Base-by-base conservation (phyloP, 92 coral and sea anemone genomes). In the Pocillopora grandis region DNA sequence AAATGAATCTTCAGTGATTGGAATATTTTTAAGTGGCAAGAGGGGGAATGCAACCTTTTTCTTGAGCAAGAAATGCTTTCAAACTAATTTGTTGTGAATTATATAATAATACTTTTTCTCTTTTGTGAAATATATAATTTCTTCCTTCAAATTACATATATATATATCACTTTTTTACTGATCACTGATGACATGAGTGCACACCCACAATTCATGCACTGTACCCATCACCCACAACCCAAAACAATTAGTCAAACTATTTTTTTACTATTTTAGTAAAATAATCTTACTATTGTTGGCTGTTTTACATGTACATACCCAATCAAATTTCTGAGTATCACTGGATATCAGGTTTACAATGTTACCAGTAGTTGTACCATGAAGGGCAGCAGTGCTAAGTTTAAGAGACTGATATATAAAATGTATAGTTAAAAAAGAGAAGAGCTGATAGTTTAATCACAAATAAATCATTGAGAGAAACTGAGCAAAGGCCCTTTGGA, bases 251-350 rank as follows among this genome's bases (percentile, higher is more conserved):
- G 52, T 42, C 52, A 42, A 33, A 65, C 80, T 58, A 58, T 27
- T 23, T 23, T 23, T 23, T 23, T 23, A 23, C 27, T 23, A 23
- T 23, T 23, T 23, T 23, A 23, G 31, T n/a, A 21, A 9, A 71
- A 36, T 65, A 42, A 14, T 66, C 35, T 58, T 37, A 60, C 8
- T n/a, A 66, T 52, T 55, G 23, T 59, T 59, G 14, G 62, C 18
- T 59, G 76, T 71, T 5, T 12, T 27, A 36, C 19, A 42, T 20
- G 20, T n/a, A 66, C 91, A 71, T 80, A 93, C 97, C 90, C 91
- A 86, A 73, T 93, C 97, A 93, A 93, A 93, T 82, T 83, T 90
- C 78, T 93, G 97, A 66, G 94, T 86, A 83, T 93, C 97, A 65
- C 90, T 76, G 36, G 97, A 93, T 48, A 93, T 94, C 87, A 93